Evolutionary conservation across 2,797 vertebrate genomes (phyloP).

Genomic region (Amniataba percoides): DNA sequence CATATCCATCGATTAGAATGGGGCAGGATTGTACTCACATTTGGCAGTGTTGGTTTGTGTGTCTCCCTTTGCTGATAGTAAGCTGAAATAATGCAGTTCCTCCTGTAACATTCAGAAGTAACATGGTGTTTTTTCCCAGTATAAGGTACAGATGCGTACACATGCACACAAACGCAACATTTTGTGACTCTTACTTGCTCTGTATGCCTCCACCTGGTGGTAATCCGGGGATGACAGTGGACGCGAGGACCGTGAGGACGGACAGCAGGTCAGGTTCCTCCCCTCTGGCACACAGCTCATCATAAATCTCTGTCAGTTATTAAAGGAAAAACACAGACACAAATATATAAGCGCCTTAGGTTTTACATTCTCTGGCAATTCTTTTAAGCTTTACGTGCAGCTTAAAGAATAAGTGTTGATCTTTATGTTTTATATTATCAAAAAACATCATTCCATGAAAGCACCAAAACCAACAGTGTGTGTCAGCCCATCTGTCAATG

Average conservation of each 20-base stretch:
- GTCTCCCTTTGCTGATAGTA: slow-evolving; percentile 87
- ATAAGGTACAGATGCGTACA: background rate
- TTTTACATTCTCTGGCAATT: background rate
- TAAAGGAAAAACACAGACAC: slow-evolving; percentile 34
- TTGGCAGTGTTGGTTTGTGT: slow-evolving; percentile 69
- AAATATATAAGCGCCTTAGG: background rate
- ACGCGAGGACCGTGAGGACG: slow-evolving; percentile 86
- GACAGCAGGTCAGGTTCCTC: slow-evolving; percentile 86
- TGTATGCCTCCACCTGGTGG: slow-evolving; percentile 90
- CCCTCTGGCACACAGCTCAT: slow-evolving; percentile 80
- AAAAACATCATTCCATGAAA: background rate
- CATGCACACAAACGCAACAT: background rate
- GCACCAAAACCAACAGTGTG: background rate
- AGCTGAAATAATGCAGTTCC: slow-evolving; percentile 88
- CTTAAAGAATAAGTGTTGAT: background rate
- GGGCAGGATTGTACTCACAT: slow-evolving; percentile 67
- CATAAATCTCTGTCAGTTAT: slow-evolving; percentile 81
- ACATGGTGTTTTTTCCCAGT: slow-evolving; percentile 3
- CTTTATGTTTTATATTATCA: background rate
- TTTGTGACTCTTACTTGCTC: slow-evolving; percentile 83
- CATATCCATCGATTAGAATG: no score
- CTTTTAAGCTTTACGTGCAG: background rate
- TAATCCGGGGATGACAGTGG: slow-evolving; percentile 84
- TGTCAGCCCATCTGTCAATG: background rate
- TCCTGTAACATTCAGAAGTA: slow-evolving; percentile 74